phyloP scores from a whole-genome alignment of 2,113 vertebrate species.

The Paratilapia polleni region DNA sequence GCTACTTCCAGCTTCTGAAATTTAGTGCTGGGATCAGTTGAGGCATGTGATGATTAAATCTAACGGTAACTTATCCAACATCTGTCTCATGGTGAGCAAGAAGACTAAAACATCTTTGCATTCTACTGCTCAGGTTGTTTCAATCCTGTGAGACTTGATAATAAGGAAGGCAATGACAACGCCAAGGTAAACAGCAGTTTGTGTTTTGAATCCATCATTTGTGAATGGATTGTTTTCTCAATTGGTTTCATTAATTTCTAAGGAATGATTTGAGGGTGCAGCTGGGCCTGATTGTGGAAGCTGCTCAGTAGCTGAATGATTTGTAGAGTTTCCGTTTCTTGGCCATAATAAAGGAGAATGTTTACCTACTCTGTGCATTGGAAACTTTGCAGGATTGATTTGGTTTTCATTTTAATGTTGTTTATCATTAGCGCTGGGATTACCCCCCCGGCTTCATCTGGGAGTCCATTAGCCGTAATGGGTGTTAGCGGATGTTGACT shows the following conservation, averaged over 20 bases:
- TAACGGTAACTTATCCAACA: slow-evolving; percentile 1
- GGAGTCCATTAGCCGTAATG: slow-evolving; percentile 83
- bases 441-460: slow-evolving; percentile 78
- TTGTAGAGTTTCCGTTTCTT: slow-evolving; percentile 71
- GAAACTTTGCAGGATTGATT: slow-evolving; percentile 81
- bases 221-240: slow-evolving; percentile 72
- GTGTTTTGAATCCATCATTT: slow-evolving; percentile 73
- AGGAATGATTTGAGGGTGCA: slow-evolving; percentile 73
- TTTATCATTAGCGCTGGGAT: slow-evolving; percentile 81
- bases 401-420: slow-evolving; percentile 83
- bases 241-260: slow-evolving; percentile 74
- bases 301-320: slow-evolving; percentile 65
- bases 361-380: slow-evolving; percentile 70
- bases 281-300: slow-evolving; percentile 68
- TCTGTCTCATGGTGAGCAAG: not conserved
- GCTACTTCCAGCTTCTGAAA: not conserved
- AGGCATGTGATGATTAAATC: slow-evolving; percentile 17
- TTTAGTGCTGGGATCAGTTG: not conserved
- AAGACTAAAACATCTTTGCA: slow-evolving; percentile 38
- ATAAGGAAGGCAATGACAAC: slow-evolving; percentile 56
- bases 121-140: slow-evolving; percentile 53
- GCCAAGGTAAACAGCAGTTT: slow-evolving; percentile 65
- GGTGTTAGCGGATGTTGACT: slow-evolving; percentile 81
- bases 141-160: slow-evolving; percentile 58
- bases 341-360: slow-evolving; percentile 77